Evolutionary conservation across 1,140 invertebrate genomes (phyloP).

Genomic region (Onthophagus taurus): DNA sequence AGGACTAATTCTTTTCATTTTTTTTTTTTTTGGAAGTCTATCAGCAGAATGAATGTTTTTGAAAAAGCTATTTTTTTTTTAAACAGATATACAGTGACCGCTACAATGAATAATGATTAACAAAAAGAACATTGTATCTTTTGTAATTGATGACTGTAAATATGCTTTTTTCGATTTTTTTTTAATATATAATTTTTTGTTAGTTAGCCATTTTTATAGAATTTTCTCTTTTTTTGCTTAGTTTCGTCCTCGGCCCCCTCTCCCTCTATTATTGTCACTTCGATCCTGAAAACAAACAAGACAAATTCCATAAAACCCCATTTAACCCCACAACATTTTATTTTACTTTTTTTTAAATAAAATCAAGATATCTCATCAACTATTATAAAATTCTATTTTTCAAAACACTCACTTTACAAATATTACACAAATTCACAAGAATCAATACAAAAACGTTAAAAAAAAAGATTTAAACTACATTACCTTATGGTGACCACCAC

Average conservation of each 20-base stretch:
- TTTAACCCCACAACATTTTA: background rate
- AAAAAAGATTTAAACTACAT: conserved; percentile 2
- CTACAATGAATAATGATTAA: conserved; percentile 19
- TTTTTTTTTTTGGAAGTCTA: no score
- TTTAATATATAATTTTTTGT: conserved; percentile 17
- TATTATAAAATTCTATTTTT: no score
- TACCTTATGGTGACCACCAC: conserved; percentile 34
- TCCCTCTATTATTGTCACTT: conserved; percentile 28
- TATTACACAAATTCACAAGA: background rate
- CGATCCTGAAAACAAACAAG: conserved; percentile 28
- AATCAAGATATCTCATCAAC: background rate
- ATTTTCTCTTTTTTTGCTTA: conserved; percentile 22
- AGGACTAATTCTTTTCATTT: no score
- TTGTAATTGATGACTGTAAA: conserved; percentile 4
- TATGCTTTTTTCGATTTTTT: conserved; percentile 10
- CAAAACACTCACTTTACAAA: no score
- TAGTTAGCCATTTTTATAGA: conserved; percentile 14
- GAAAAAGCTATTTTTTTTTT: no score
- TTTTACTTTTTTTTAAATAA: background rate
- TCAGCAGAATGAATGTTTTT: no score
- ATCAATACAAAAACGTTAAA: background rate
- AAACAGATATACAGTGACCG: conserved; percentile 20
- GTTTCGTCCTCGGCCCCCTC: conserved; percentile 30
- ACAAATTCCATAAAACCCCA: background rate
- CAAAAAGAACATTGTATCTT: conserved; percentile 6